A percentile compares a stretch with the other conserved stretches of the same genome.
phyloP scores from a whole-genome alignment of 2,113 vertebrate genomes.

The Psittacus erithacus region DNA sequence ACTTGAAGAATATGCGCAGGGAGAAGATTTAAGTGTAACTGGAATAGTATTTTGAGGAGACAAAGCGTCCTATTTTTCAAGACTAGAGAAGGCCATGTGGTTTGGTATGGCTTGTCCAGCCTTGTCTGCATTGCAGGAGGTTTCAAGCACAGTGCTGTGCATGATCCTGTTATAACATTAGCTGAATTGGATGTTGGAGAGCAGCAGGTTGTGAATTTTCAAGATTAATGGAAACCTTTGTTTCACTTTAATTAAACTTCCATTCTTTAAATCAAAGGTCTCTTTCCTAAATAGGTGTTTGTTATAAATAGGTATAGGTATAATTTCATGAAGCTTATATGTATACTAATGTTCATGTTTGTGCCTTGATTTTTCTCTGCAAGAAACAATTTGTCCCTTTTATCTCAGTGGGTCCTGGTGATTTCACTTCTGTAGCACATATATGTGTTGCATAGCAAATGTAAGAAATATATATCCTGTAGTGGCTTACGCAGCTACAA shows the following conservation, averaged over 20 bases:
- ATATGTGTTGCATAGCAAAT: not conserved
- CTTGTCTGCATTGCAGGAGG: not conserved
- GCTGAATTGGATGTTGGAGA: not conserved
- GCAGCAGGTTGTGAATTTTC: slow-evolving; percentile 1
- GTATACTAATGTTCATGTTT: not conserved
- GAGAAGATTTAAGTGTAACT: not conserved
- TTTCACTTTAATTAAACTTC: slow-evolving; percentile 46
- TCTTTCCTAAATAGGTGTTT: not conserved
- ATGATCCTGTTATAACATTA: not conserved
- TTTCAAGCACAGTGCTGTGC: not conserved
- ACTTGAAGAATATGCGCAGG: not conserved
- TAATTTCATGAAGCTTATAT: not conserved
- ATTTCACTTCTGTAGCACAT: not conserved
- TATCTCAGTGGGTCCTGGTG: not conserved
- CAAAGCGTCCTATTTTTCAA: not conserved
- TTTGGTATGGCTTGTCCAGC: not conserved
- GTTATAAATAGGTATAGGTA: not conserved
- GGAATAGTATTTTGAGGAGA: not conserved
- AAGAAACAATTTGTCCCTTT: not conserved
- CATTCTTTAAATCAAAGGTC: not conserved
- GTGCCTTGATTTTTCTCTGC: not conserved
- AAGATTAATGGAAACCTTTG: slow-evolving; percentile 35
- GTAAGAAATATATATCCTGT: not conserved
- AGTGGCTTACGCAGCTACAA: not conserved
- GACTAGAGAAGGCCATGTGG: not conserved